Conservation (phyloP, 1,140 invertebrate genomes). For the Goniozus legneri region DNA sequence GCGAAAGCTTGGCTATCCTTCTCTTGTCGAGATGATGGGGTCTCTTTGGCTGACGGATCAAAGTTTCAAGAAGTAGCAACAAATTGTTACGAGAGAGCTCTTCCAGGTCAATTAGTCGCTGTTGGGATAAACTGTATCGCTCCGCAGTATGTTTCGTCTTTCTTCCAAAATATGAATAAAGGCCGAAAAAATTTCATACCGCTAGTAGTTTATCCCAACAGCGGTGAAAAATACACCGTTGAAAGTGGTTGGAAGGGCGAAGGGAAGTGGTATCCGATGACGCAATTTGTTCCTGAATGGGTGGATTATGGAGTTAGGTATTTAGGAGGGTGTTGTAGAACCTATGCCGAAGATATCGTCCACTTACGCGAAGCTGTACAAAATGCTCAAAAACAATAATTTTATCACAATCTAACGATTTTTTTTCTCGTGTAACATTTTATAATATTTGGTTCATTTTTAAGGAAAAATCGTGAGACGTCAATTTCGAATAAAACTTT, state of each 20-base stretch:
- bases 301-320: constrained; percentile 66
- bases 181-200: constrained; percentile 41
- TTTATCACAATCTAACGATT: too few relatives aligned
- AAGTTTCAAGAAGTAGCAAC: constrained; percentile 63
- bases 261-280: constrained; percentile 55
- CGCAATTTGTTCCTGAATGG: constrained; percentile 66
- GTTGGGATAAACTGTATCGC: constrained; percentile 86
- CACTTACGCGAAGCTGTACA: constrained; percentile 51
- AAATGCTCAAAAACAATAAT: background rate
- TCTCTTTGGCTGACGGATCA: constrained; percentile 71
- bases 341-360: constrained; percentile 62
- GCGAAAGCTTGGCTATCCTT: constrained; percentile 81
- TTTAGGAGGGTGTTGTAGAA: constrained; percentile 78
- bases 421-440: too few relatives aligned
- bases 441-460: too few relatives aligned
- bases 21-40: constrained; percentile 69
- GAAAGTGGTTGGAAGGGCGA: constrained; percentile 60
- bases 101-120: constrained; percentile 67
- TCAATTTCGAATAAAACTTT: too few relatives aligned
- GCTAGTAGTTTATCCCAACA: constrained; percentile 72
- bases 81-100: constrained; percentile 60
- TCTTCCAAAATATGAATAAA: constrained; percentile 57
- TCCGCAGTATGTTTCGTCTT: constrained; percentile 57
- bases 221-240: constrained; percentile 61
- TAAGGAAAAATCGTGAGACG: too few relatives aligned